phyloP scores from a whole-genome alignment of 2,113 vertebrate species.

The Climacteris rufus region DNA sequence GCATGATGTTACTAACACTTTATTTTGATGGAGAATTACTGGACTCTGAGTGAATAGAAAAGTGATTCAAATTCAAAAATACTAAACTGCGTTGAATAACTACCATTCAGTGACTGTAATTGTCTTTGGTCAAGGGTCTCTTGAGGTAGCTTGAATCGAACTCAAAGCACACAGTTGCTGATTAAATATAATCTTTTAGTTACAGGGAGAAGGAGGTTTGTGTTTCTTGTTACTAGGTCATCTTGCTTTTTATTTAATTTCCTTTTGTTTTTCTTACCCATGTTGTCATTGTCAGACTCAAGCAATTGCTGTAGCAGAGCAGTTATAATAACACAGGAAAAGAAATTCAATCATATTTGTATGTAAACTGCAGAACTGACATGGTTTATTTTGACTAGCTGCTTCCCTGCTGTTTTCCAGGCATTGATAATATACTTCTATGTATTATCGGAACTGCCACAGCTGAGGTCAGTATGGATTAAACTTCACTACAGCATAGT shows the following conservation, averaged over 20 bases:
- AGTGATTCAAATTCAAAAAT: not conserved
- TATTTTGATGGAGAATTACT: slow-evolving; percentile 5
- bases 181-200: not conserved
- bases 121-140: slow-evolving; percentile 7
- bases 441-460: slow-evolving; percentile 14
- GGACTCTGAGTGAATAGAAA: not conserved
- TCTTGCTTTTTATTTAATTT: slow-evolving; percentile 33
- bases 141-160: not conserved
- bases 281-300: not conserved
- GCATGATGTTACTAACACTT: slow-evolving; percentile 22
- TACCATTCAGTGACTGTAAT: not conserved
- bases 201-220: not conserved
- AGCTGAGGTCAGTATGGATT: slow-evolving; percentile 37
- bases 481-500: slow-evolving; percentile 25
- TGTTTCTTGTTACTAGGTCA: slow-evolving; percentile 6
- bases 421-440: slow-evolving; percentile 13
- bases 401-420: slow-evolving; percentile 11
- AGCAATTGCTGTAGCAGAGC: not conserved
- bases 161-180: not conserved
- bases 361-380: slow-evolving; percentile 26
- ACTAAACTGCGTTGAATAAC: not conserved
- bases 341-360: slow-evolving; percentile 20
- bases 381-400: slow-evolving; percentile 38
- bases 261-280: not conserved
- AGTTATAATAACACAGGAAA: not conserved